A percentile compares a stretch with the other conserved stretches of the same genome.
phyloP scores from a whole-genome alignment of 1,140 invertebrate genomes.

The Euglossa dilemma region DNA sequence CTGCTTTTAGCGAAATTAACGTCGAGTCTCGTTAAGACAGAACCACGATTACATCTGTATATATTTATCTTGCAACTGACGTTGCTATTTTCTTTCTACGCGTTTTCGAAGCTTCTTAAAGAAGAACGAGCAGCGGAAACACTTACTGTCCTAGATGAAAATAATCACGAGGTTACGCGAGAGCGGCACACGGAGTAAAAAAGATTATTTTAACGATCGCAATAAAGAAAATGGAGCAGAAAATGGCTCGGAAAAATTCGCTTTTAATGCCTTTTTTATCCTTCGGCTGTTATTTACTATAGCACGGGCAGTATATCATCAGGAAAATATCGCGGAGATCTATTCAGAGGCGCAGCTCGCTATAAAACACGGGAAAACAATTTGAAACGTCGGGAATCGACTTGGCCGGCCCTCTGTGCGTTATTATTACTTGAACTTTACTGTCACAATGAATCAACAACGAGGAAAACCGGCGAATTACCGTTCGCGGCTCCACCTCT shows the following conservation, averaged over 20 bases:
- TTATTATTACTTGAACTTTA: slow-evolving; percentile 14
- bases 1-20: no score
- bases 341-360: not conserved
- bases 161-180: no score
- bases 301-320: not conserved
- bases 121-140: no score
- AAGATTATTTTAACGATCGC: not conserved
- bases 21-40: no score
- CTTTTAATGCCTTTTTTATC: not conserved
- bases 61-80: no score
- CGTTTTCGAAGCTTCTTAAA: no score
- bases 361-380: slow-evolving; percentile 8
- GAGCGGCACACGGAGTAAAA: not conserved
- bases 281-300: slow-evolving; percentile 1
- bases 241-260: not conserved
- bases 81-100: no score
- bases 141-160: no score
- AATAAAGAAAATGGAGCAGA: not conserved
- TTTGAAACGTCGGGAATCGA: not conserved
- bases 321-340: not conserved
- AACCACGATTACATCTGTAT: no score
- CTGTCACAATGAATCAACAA: slow-evolving; percentile 4
- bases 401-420: not conserved
- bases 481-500: not conserved
- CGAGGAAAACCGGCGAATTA: not conserved